phyloP scores from a whole-genome alignment of 2,113 vertebrate genomes.

The Scalopus aquaticus region DNA sequence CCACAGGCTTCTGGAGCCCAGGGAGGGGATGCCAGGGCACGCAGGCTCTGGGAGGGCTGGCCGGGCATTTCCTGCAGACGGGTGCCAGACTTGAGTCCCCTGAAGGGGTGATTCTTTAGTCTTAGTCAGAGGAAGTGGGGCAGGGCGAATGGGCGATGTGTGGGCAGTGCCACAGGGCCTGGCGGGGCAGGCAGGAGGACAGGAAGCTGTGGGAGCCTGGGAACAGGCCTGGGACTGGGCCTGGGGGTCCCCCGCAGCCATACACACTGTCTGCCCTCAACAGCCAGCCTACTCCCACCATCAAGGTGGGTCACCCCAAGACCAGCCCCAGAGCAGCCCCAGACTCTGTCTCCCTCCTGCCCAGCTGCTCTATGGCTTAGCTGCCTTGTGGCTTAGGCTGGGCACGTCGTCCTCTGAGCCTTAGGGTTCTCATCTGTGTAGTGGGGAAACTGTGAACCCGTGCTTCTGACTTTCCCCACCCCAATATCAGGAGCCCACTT shows the following conservation, averaged over 20 bases:
- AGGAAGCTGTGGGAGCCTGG: neutral
- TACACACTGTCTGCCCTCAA: neutral
- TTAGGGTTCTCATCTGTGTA: neutral
- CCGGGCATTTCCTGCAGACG: constrained; percentile 55
- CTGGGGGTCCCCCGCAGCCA: neutral
- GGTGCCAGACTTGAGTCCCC: constrained; percentile 62
- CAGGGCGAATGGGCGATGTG: constrained; percentile 3
- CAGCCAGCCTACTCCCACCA: neutral
- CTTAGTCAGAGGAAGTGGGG: constrained; percentile 73
- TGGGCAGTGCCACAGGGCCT: neutral
- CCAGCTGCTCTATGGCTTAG: neutral
- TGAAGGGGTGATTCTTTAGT: constrained; percentile 45
- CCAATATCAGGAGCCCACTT: neutral
- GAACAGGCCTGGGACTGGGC: neutral
- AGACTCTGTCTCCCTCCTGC: neutral
- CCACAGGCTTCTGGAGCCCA: neutral
- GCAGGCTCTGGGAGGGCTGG: constrained; percentile 26
- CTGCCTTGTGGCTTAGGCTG: neutral
- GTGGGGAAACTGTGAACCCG: too few species aligned
- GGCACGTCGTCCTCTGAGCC: neutral
- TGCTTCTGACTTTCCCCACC: fast-evolving
- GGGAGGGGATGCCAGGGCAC: neutral
- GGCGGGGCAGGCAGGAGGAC: neutral
- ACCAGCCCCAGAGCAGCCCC: neutral
- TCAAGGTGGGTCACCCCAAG: neutral